Base-by-base conservation (phyloP, 2,888 invertebrate species). In the Alviniconcha strummeri region DNA sequence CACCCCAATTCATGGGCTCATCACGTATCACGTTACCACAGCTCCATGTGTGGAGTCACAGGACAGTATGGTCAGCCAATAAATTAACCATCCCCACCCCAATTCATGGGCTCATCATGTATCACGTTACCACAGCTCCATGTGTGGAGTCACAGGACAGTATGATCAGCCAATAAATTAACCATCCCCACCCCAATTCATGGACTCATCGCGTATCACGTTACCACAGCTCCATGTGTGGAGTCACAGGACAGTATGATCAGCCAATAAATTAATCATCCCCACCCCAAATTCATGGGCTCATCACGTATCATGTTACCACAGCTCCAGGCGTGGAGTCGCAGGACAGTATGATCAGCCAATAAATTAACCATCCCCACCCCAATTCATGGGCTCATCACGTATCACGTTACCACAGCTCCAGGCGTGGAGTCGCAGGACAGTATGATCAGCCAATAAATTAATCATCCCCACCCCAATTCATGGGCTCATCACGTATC, bases 401-500 rank as follows among this genome's bases (percentile, higher is more conserved):
- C 7, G 7, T n/a, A n/a, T n/a, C n/a, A 71, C 5, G 56, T 13
- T 71, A 71, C 80, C 67, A 55, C 80, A 55, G 54, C 2, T 15
- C 5, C 56, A 64, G 76, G 76, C 4, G 9, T 56, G 56, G 80
- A 82, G 79, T 88, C 88, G 85, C 92, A 92, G 74, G 85, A 81
- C 36, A 92, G 88, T 55, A 85, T 84, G 55, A 92, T 90, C 60
- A 87, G 90, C 60, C 86, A 81, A n/a, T 91, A 91, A 8, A 88
- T 86, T 80, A 85, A 84, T n/a, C 81, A 85, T 57, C 85, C 86
- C 1, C 86, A 87, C 81, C n/a, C n/a, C n/a, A n/a, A n/a, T n/a
- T n/a, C n/a, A n/a, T n/a, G n/a, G n/a, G n/a, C n/a, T n/a, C n/a
- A n/a, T n/a, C n/a, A n/a, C n/a, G n/a, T n/a, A n/a, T n/a, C n/a